Conservation (phyloP, 2,113 vertebrate genomes). For the Herpetotheres cachinnans region DNA sequence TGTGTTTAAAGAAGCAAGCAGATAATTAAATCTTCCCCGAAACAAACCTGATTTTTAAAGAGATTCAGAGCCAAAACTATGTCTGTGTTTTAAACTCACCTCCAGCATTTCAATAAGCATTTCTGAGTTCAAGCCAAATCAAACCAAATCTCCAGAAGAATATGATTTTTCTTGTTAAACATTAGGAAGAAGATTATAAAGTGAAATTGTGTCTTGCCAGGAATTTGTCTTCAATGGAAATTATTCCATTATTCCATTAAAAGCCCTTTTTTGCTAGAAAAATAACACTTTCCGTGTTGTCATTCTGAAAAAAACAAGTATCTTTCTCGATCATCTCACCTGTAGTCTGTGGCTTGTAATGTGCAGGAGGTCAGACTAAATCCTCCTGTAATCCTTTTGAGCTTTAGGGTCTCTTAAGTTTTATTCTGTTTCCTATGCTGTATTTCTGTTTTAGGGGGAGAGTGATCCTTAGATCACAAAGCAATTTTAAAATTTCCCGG, state of each 20-base stretch:
- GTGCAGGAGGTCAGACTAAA: background rate
- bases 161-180: background rate
- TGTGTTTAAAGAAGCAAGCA: background rate
- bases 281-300: background rate
- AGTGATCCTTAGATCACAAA: background rate
- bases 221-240: background rate
- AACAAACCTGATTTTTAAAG: background rate
- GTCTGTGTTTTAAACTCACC: background rate
- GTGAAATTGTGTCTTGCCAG: background rate
- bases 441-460: background rate
- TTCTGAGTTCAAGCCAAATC: background rate
- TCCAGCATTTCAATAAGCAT: background rate
- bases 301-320: background rate
- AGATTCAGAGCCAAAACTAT: background rate
- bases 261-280: background rate
- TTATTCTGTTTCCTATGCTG: background rate
- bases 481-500: background rate
- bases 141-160: background rate
- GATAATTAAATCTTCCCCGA: background rate
- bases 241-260: background rate
- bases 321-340: background rate
- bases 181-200: background rate
- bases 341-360: background rate
- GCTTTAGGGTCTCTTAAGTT: background rate
- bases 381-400: background rate